Base-by-base conservation (phyloP, 2,888 invertebrate species). In the Pilophorus perplexus region DNA sequence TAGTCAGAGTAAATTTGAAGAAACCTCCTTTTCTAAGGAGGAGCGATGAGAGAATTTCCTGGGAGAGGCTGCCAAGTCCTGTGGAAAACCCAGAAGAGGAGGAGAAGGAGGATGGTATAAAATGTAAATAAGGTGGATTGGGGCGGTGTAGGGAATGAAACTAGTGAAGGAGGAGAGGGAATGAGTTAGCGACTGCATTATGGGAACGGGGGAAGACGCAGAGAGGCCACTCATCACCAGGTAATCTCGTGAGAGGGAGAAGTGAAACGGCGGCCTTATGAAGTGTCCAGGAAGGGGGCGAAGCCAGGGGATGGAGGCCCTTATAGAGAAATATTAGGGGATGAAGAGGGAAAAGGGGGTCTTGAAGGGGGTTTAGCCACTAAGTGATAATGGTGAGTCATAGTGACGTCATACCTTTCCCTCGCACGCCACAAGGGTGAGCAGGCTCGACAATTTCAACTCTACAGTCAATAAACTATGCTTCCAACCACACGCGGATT, bases 161-260 rank as follows among this genome's bases (percentile, higher is more conserved):
- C 10, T 20, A 10, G 20, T 14, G 38, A 38, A 28, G 28, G 18
- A 18, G 22, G 22, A 38, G 18, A n/a, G 38, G 27, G 38, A 55
- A 55, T 55, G 55, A 55, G 55, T 55, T 55, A 55, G 55, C 55
- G 38, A 33, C 33, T 55, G 55, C 55, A 55, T 55, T 55, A 55
- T 55, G 55, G 38, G 20, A 23, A 38, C 14, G 37, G 38, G 55
- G 38, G 22, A 20, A 22, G 37, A 22, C 48, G 33, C 23, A 23
- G 22, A 46, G 46, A 46, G 62, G 18, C 62, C 62, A 62, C 62
- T 62, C 62, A 62, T 62, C 62, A 62, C 48, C 46, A 46, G 62
- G 62, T 62, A 62, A 62, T 62, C 62, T 62, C 62, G 33, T 46
- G 62, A 46, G 48, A 25, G 42, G 42, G 16, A 10, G 42, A 33